Evolutionary conservation across 2,113 vertebrate species (phyloP).

Genomic region (Indicator indicator): DNA sequence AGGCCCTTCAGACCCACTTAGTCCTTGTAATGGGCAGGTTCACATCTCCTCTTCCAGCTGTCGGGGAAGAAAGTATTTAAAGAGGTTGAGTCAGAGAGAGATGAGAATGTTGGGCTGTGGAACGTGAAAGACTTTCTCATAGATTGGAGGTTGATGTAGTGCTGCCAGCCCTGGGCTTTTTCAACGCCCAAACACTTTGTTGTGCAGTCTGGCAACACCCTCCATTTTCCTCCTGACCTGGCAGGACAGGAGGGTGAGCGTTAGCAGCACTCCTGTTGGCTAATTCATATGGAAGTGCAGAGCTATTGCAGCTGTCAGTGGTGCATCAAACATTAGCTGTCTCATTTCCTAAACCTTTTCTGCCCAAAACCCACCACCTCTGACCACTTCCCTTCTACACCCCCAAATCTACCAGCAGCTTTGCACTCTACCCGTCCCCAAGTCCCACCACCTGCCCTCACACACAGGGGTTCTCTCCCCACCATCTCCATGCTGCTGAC

Average conservation of each 20-base stretch:
- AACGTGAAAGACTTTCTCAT: background rate
- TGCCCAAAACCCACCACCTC: background rate
- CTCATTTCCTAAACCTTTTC: background rate
- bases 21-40: slow-evolving; percentile 40
- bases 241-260: background rate
- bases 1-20: slow-evolving; percentile 68
- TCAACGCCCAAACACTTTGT: background rate
- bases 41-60: slow-evolving; percentile 48
- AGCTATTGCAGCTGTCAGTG: background rate
- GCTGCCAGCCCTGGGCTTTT: background rate
- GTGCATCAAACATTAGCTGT: background rate
- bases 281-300: background rate
- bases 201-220: background rate
- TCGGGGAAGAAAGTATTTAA: background rate
- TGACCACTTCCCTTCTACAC: background rate
- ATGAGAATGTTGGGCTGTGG: background rate
- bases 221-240: slow-evolving; percentile 25
- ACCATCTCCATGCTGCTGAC: background rate
- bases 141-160: background rate
- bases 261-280: background rate
- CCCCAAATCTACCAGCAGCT: background rate
- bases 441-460: background rate
- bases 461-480: background rate
- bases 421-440: background rate
- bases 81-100: background rate